Conservation (phyloP, 2,888 invertebrate genomes). For the Drosophila hamatofila region DNA sequence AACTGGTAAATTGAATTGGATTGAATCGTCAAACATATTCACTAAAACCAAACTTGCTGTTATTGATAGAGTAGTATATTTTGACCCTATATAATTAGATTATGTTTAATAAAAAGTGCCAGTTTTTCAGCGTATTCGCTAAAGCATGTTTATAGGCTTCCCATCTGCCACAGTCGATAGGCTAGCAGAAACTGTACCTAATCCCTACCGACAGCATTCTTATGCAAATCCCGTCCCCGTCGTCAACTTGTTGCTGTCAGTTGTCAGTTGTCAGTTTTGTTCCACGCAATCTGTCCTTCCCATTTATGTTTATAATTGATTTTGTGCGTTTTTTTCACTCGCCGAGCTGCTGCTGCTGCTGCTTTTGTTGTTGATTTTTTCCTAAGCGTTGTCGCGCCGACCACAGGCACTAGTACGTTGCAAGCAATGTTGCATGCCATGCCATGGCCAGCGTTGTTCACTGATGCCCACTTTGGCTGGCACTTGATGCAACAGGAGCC, state of each 20-base stretch:
- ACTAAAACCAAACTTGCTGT: too few species aligned
- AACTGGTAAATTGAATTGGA: too few species aligned
- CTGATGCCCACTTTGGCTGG: conserved; percentile 33
- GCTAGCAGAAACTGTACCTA: neutral
- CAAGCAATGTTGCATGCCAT: conserved; percentile 18
- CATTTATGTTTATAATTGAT: conserved; percentile 60
- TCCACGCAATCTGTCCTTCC: conserved; percentile 27
- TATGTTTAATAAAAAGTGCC: neutral
- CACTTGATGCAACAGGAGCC: conserved; percentile 54
- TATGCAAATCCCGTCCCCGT: neutral
- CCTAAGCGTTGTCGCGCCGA: conserved; percentile 45
- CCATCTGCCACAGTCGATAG: neutral
- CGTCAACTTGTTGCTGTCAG: conserved; percentile 66
- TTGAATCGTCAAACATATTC: too few species aligned
- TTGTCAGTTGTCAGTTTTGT: conserved; percentile 49
- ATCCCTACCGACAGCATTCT: neutral
- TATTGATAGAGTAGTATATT: too few species aligned
- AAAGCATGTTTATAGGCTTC: neutral
- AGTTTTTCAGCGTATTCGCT: too few species aligned
- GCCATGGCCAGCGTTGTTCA: conserved; percentile 2
- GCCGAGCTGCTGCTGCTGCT: neutral
- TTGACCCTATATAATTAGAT: neutral
- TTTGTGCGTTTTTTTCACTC: conserved; percentile 31
- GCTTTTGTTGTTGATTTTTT: conserved; percentile 43
- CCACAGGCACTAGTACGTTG: conserved; percentile 15